phyloP scores from a whole-genome alignment of 2,797 vertebrate species.

The Argya squamiceps region DNA sequence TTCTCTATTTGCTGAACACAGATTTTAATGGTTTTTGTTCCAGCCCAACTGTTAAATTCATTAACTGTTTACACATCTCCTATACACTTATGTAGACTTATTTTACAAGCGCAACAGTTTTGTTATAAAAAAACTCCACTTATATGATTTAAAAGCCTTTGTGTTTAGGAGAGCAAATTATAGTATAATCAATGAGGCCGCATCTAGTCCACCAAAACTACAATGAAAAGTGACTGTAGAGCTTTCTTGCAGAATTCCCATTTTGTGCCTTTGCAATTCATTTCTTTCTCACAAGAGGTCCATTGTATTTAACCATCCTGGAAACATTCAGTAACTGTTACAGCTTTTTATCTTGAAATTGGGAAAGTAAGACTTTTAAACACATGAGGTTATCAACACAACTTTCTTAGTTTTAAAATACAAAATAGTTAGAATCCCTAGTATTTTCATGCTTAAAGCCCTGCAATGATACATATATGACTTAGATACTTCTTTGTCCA shows the following conservation, averaged over 20 bases:
- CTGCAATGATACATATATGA: conserved; percentile 76
- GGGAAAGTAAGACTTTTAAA: conserved; percentile 69
- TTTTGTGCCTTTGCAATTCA: conserved; percentile 77
- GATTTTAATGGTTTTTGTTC: conserved; percentile 78
- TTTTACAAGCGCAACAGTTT: conserved; percentile 79
- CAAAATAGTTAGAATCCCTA: conserved; percentile 77
- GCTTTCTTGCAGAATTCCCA: conserved; percentile 75
- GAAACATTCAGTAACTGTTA: conserved; percentile 42
- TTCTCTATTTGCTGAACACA: conserved; percentile 77
- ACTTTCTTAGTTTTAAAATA: conserved; percentile 71
- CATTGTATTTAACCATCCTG: conserved; percentile 48
- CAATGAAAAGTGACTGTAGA: conserved; percentile 69
- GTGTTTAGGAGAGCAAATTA: conserved; percentile 69
- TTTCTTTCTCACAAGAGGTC: conserved; percentile 56
- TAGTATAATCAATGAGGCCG: conserved; percentile 57
- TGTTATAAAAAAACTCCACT: conserved; percentile 75
- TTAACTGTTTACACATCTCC: conserved; percentile 78
- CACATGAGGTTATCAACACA: conserved; percentile 67
- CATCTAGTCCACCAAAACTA: conserved; percentile 71
- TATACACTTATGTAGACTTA: conserved; percentile 79
- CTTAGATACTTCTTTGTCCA: conserved; percentile 72
- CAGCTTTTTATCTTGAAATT: conserved; percentile 47
- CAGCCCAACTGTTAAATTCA: conserved; percentile 74
- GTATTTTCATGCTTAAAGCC: conserved; percentile 76
- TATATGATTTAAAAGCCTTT: conserved; percentile 71